Conservation (phyloP, 2,113 vertebrate species). For the Thamnaconus septentrionalis region DNA sequence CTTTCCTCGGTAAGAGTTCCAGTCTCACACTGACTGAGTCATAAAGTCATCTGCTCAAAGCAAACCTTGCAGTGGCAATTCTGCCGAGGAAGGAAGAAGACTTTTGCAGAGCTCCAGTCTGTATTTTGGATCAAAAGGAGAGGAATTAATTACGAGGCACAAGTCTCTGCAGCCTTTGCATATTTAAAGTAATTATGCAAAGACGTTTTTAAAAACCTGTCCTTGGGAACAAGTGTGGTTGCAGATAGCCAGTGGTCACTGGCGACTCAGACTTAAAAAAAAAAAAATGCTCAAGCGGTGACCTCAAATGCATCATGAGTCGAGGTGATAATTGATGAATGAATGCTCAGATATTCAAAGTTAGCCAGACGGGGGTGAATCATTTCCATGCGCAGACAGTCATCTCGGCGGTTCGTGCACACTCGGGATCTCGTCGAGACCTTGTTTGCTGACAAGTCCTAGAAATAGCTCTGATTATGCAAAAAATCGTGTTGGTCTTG, state of each 20-base stretch:
- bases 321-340: too few relatives aligned
- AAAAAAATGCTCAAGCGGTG: too few relatives aligned
- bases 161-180: neutral
- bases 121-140: too few relatives aligned
- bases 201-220: neutral
- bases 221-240: too few relatives aligned
- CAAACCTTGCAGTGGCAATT: too few relatives aligned
- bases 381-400: constrained; percentile 7
- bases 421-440: constrained; percentile 16
- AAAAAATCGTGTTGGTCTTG: constrained; percentile 32
- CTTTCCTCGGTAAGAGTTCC: constrained; percentile 85
- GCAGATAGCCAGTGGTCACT: too few relatives aligned
- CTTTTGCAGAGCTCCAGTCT: too few relatives aligned
- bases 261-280: too few relatives aligned
- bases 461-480: constrained; percentile 15
- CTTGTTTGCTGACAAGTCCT: constrained; percentile 12
- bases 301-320: too few relatives aligned
- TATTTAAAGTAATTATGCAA: neutral
- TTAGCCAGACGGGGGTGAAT: neutral
- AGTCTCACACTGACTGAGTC: neutral
- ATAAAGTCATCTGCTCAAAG: neutral
- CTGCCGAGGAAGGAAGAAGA: too few relatives aligned
- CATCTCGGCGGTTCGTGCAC: constrained; percentile 3
- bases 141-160: too few relatives aligned
- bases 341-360: neutral